phyloP scores from a whole-genome alignment of 2,888 invertebrate species.

The Rhodophaea formosa region DNA sequence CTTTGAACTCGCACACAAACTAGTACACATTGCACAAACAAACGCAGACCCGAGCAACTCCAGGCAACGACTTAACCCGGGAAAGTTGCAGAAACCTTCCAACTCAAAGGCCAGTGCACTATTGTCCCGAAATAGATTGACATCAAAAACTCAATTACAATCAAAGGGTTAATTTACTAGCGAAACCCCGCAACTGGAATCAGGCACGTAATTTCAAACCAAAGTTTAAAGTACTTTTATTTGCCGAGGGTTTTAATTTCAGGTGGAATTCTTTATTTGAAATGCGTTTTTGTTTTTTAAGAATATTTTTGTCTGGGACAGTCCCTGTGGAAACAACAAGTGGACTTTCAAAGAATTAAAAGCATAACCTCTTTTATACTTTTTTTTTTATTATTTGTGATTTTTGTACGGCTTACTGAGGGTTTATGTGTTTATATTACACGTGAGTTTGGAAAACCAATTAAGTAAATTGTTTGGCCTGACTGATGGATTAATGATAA shows the following conservation, averaged over 20 bases:
- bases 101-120: slow-evolving; percentile 25
- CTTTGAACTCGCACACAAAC: not conserved
- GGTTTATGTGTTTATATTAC: no score
- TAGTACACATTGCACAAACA: not conserved
- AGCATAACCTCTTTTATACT: no score
- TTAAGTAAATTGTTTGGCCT: no score
- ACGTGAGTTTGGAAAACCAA: no score
- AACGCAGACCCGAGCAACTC: not conserved
- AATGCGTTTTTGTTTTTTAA: not conserved
- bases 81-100: slow-evolving; percentile 24
- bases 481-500: no score
- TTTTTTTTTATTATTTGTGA: no score
- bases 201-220: slow-evolving; percentile 26
- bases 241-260: not conserved
- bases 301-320: not conserved
- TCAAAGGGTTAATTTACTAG: slow-evolving; percentile 51
- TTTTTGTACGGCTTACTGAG: no score
- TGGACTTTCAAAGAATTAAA: no score
- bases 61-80: slow-evolving; percentile 19
- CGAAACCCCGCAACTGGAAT: slow-evolving; percentile 49
- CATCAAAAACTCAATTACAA: slow-evolving; percentile 56
- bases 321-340: not conserved
- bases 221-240: slow-evolving; percentile 6
- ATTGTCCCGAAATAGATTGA: slow-evolving; percentile 25
- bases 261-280: not conserved